Conservation (phyloP, 92 coral and sea anemone genomes). For the Umimayanthus kanabou region DNA sequence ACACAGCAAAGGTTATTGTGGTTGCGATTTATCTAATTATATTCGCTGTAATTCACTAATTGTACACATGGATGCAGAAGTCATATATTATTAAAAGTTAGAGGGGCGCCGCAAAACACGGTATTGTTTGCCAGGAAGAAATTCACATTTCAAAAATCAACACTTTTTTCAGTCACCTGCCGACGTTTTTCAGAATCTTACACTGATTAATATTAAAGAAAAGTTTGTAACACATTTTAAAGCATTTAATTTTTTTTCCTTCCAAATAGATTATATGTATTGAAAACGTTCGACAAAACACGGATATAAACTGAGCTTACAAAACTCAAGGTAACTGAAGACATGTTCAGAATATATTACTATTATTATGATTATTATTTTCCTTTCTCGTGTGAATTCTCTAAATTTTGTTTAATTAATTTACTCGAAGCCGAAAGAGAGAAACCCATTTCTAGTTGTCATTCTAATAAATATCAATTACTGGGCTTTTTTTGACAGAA, state of each 20-base stretch:
- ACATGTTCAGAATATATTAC: background rate
- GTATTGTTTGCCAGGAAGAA: constrained; percentile 3
- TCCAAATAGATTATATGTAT: too few relatives aligned
- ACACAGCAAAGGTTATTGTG: background rate
- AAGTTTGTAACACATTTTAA: background rate
- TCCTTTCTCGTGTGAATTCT: constrained; percentile 24
- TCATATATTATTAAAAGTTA: background rate
- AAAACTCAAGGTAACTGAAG: background rate
- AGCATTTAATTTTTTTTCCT: background rate
- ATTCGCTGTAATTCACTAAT: background rate
- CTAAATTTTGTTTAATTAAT: constrained; percentile 21
- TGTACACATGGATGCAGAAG: background rate
- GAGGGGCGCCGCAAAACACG: background rate
- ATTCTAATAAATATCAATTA: constrained; percentile 25
- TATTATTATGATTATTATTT: background rate
- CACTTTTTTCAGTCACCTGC: background rate
- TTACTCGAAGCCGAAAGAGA: constrained; percentile 22
- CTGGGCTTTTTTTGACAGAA: background rate
- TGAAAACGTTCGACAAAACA: background rate
- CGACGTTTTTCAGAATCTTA: background rate
- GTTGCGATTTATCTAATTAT: background rate
- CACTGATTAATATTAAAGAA: background rate
- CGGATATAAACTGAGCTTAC: background rate
- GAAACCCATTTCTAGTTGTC: constrained; percentile 24
- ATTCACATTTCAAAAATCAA: constrained; percentile 8